Base-by-base conservation (phyloP, 2,113 vertebrate species). In the Tupaia chinensis region DNA sequence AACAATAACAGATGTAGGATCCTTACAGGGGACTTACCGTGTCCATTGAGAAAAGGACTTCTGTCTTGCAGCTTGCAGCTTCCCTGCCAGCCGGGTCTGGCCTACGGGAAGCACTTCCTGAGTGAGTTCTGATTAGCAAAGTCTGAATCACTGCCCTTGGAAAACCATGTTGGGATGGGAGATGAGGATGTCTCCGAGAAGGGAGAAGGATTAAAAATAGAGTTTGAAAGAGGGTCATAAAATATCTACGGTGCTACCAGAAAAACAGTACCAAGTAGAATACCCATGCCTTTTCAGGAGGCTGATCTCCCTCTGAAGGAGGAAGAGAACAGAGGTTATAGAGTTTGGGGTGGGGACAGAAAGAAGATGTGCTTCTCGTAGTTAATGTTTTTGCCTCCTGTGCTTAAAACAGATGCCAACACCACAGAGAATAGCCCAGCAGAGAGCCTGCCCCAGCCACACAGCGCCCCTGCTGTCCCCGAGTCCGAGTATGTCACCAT, bases 381-480 rank as follows among this genome's bases (percentile, higher is more conserved):
- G 63, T 25, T 90, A 44, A 66, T 6, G 9, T 68, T 60, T 94
- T 88, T 70, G 27, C 25, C 29, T 97, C 78, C 69, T 91, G 68
- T 90, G 53, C 78, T 94, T 63, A 44, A 94, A 86, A 34, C 88
- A 98, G 96, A 74, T 53, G 83, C 66, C 53, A 17, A 4, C 16
- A 1, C 3, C n/a, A 13, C 70, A 1, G 85, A 61, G n/a, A 34
- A 34, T 25, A 63, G 19, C 60, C 12, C 7, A 7, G 29, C 13
- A 9, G 79, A 32, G 27, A 68, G 8, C 60, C 16, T 14, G 2
- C 1, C 7, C 16, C 65, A 3, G 20, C 19, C 2, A 0, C 1
- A 9, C 22, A 0, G 1, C 54, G n/a, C 1, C 22, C 13, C 34
- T 1, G 0, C 0, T 0, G 0, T 9, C 27, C 53, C 54, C 3